Evolutionary conservation across 2,797 vertebrate genomes (phyloP), one percentile per base, ranked within the genome.

Genomic region (Anguilla megastoma): DNA sequence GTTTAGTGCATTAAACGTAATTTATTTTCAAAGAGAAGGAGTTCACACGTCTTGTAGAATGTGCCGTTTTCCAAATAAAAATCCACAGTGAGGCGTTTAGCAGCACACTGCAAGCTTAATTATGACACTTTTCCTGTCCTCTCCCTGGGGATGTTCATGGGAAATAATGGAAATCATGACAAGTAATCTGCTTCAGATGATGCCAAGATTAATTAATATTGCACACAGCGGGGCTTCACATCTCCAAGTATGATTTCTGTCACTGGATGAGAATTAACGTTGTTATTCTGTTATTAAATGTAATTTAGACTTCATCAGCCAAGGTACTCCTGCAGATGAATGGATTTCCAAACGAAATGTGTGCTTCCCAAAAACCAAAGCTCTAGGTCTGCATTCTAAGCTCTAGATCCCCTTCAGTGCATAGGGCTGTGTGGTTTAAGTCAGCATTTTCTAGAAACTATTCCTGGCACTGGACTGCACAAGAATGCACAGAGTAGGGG

Each of bases 31-130:
- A 88, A 88, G 91, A 92, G 93, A 94, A 92, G 93, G 92, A 27
- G 63, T n/a, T 69, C 24, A 27, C 91, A 56, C 93, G 93, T 95
- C 91, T 92, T 94, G 94, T 92, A 91, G 93, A 92, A 90, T 88
- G 87, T 91, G 90, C 92, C 91, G 91, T 94, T 89, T 93, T 94
- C 93, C 91, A 93, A 94, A 95, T 92, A 93, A 94, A 93, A 92
- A 93, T 92, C 91, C 88, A 92, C 92, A 89, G 93, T 87, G 92
- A 94, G 93, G 92, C 93, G 71, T 95, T 94, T 94, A 94, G 93
- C 92, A 90, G 90, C 92, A 93, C 93, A 92, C 93, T 94, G 95
- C 94, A 91, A 94, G 94, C 94, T 95, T 96, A 96, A 96, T 96
- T 96, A 95, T 84, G 90, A 86, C 90, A 91, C 91, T 94, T 93